A percentile compares a stretch with the other conserved stretches of the same genome.
phyloP scores from a whole-genome alignment of 2,113 vertebrate species.

The Xenus cinereus region DNA sequence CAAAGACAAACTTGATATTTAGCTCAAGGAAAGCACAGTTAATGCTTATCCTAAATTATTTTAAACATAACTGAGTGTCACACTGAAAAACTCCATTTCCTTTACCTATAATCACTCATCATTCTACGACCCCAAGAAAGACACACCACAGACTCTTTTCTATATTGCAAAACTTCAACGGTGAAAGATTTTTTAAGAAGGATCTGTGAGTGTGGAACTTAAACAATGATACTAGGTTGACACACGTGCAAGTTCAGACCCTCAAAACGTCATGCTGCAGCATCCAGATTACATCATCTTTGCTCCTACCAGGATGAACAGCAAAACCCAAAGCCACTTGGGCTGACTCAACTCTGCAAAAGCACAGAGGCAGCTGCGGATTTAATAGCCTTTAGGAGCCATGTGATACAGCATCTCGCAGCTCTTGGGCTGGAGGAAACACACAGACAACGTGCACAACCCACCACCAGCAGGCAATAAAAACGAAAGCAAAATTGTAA shows the following conservation, averaged over 20 bases:
- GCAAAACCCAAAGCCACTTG: not conserved
- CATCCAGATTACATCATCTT: not conserved
- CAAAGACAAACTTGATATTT: not conserved
- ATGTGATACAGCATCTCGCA: not conserved
- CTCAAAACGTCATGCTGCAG: not conserved
- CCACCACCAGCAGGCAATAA: not conserved
- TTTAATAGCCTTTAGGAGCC: not conserved
- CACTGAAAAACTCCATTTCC: not conserved
- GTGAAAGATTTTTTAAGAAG: not conserved
- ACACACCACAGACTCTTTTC: not conserved
- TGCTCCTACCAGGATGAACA: not conserved
- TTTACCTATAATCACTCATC: not conserved
- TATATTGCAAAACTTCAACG: not conserved
- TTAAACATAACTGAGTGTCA: not conserved
- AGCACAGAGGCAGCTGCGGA: not conserved
- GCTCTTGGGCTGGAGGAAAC: not conserved
- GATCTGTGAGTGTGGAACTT: not conserved
- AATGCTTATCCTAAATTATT: not conserved
- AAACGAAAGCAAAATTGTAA: not conserved
- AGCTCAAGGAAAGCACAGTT: not conserved
- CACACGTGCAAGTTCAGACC: not conserved
- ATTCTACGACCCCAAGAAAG: not conserved
- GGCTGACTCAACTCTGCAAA: not conserved
- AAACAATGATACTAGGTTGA: not conserved
- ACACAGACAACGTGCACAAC: rapidly evolving